A percentile compares a stretch with the other conserved stretches of the same genome.
Conservation (phyloP, 1,140 invertebrate genomes). For the Bicyclus anynana region DNA sequence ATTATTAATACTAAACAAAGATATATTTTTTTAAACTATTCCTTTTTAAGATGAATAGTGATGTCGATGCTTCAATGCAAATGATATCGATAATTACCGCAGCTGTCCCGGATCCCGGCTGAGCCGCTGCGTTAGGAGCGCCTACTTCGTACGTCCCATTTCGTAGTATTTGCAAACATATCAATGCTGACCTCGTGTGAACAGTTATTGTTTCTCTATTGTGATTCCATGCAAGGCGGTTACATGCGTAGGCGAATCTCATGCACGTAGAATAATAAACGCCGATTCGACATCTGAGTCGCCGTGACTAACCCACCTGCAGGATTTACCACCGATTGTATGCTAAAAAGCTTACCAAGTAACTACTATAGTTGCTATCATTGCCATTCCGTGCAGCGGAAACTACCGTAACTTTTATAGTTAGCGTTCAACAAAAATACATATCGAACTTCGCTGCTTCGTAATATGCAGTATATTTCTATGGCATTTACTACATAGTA, state of each 20-base stretch:
- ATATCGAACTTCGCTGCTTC: not conserved
- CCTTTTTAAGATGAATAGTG: too few species aligned
- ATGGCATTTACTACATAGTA: not conserved
- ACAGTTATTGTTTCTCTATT: slow-evolving; percentile 65
- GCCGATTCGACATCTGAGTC: slow-evolving; percentile 35
- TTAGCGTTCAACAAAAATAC: not conserved
- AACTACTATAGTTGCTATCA: slow-evolving; percentile 20
- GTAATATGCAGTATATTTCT: too few species aligned
- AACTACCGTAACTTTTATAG: slow-evolving; percentile 24
- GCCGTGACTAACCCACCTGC: slow-evolving; percentile 62
- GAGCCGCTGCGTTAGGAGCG: slow-evolving; percentile 3
- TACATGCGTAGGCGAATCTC: slow-evolving; percentile 53
- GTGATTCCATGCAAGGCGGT: slow-evolving; percentile 51
- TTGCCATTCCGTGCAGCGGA: slow-evolving; percentile 22
- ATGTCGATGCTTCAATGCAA: not conserved
- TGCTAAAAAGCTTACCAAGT: slow-evolving; percentile 47
- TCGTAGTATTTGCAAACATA: slow-evolving; percentile 59
- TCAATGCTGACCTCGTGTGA: slow-evolving; percentile 58
- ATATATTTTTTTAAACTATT: too few species aligned
- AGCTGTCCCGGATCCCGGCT: not conserved
- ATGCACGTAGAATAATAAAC: slow-evolving; percentile 53
- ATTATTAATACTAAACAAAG: too few species aligned
- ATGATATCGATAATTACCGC: not conserved
- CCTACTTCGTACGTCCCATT: slow-evolving; percentile 39
- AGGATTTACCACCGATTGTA: slow-evolving; percentile 70